These are phyloP conservation scores for Argyra leucocephala DNA, from an alignment of 2,888 invertebrate species.

Conservation along the genomic window DNA sequence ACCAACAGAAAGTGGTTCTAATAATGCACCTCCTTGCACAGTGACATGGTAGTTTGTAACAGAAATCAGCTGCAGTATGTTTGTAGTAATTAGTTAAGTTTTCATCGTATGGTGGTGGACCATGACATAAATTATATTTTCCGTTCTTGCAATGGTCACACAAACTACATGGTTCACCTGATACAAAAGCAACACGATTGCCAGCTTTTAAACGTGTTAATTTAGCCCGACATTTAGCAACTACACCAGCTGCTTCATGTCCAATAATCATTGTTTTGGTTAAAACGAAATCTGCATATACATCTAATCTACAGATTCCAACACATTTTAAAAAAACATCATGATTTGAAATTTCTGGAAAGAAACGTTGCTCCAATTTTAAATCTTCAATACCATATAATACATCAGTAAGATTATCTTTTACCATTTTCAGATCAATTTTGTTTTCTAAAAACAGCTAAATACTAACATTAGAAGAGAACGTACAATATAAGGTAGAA, in stretches of 20 bases:
- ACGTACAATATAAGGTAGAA: too few species aligned
- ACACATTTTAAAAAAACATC: constrained; percentile 66
- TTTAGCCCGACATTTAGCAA: constrained; percentile 60
- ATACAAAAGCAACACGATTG: constrained; percentile 90
- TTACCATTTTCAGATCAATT: constrained; percentile 29
- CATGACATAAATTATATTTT: constrained; percentile 80
- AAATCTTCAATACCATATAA: constrained; percentile 64
- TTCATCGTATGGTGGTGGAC: constrained; percentile 85
- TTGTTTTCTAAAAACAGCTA: not conserved
- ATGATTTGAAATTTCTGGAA: constrained; percentile 66
- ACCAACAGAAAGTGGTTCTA: constrained; percentile 89
- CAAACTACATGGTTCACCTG: constrained; percentile 77
- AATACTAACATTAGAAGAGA: too few species aligned
- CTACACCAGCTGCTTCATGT: constrained; percentile 80
- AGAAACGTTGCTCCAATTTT: constrained; percentile 67
- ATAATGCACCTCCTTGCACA: constrained; percentile 85
- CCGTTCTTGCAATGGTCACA: constrained; percentile 81
- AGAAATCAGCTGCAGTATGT: constrained; percentile 86
- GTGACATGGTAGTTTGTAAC: constrained; percentile 77
- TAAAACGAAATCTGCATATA: constrained; percentile 83
- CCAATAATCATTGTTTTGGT: constrained; percentile 87
- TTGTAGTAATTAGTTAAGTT: constrained; percentile 77
- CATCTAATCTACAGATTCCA: constrained; percentile 95
- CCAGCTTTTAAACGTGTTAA: constrained; percentile 64
- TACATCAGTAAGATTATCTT: constrained; percentile 66